Conservation (phyloP, 2,888 invertebrate genomes). For the Mythimna loreyi region DNA sequence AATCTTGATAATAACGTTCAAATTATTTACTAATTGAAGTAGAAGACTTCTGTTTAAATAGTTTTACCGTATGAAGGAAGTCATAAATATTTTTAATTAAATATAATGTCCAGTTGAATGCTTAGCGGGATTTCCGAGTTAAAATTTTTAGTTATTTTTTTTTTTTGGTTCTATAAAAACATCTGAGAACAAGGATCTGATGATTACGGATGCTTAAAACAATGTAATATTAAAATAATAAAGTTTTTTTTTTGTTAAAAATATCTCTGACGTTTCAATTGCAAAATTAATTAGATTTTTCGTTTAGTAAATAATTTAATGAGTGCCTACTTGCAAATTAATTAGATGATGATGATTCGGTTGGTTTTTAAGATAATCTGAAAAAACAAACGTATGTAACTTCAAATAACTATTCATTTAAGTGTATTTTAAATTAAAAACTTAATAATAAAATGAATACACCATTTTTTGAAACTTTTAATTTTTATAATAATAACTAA, state of each 20-base stretch:
- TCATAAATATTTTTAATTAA: slow-evolving; percentile 62
- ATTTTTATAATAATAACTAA: too few species aligned
- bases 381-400: too few species aligned
- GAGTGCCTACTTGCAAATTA: too few species aligned
- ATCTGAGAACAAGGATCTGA: slow-evolving; percentile 10
- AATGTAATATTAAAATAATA: slow-evolving; percentile 24
- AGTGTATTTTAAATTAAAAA: too few species aligned
- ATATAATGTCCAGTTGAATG: slow-evolving; percentile 27
- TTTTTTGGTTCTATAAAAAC: slow-evolving; percentile 19
- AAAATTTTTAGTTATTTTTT: slow-evolving; percentile 17
- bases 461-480: too few species aligned
- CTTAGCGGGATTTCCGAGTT: slow-evolving; percentile 41
- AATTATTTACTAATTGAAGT: slow-evolving; percentile 57
- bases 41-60: slow-evolving; percentile 27
- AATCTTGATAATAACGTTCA: slow-evolving; percentile 45
- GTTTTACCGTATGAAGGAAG: slow-evolving; percentile 53
- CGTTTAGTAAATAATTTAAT: background rate
- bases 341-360: too few species aligned
- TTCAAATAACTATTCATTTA: too few species aligned
- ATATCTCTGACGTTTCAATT: background rate
- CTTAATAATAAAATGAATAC: too few species aligned
- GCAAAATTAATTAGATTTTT: background rate
- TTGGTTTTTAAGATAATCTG: too few species aligned
- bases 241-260: background rate
- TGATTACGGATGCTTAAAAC: slow-evolving; percentile 8